Evolutionary conservation across 1,140 invertebrate genomes (phyloP).

Genomic region (Helicoverpa zea): DNA sequence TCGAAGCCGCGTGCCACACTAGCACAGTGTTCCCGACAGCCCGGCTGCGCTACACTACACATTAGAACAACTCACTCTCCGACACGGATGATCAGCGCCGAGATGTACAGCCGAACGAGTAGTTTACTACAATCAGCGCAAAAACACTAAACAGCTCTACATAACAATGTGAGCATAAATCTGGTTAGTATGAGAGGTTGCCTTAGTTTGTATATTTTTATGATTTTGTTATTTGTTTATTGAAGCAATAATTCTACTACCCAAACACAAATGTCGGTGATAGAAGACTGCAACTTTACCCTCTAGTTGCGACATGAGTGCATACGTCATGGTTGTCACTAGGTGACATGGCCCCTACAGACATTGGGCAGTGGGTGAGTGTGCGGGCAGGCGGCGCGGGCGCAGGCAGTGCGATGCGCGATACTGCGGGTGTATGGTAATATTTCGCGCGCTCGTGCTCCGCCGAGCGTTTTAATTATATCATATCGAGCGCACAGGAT

Average conservation of each 20-base stretch:
- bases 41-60: constrained; percentile 11
- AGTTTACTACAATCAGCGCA: background rate
- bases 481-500: constrained; percentile 67
- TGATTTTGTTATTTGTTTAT: too few relatives aligned
- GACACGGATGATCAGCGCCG: background rate
- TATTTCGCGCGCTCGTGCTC: constrained; percentile 74
- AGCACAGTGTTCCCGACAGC: background rate
- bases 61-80: constrained; percentile 1
- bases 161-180: background rate
- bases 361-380: background rate
- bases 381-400: background rate
- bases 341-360: background rate
- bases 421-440: constrained; percentile 66
- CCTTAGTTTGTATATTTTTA: too few relatives aligned
- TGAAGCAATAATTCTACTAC: too few relatives aligned
- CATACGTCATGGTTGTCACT: too few relatives aligned
- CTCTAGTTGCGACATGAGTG: too few relatives aligned
- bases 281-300: too few relatives aligned
- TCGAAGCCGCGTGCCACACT: constrained; percentile 6
- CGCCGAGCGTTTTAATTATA: constrained; percentile 71
- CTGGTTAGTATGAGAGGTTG: too few relatives aligned
- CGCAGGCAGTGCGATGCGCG: constrained; percentile 28
- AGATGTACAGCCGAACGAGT: background rate
- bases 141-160: too few relatives aligned
- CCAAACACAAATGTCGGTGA: too few relatives aligned